Evolutionary conservation across 2,113 vertebrate genomes (phyloP).

Genomic region (Cinclus cinclus): DNA sequence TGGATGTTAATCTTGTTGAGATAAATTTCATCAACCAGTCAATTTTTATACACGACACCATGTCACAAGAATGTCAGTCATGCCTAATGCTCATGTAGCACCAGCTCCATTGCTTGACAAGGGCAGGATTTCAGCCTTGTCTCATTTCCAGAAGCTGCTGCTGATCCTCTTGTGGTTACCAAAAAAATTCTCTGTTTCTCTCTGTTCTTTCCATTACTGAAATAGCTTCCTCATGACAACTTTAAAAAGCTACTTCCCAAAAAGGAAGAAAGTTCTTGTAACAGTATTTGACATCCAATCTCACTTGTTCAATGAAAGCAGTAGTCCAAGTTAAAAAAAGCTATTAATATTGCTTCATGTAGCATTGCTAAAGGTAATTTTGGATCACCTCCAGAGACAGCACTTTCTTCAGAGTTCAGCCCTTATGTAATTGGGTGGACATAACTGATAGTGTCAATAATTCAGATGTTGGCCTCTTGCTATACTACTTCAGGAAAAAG

Average conservation of each 20-base stretch:
- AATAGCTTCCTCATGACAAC: constrained; percentile 4
- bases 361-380: not conserved
- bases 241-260: not conserved
- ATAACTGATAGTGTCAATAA: not conserved
- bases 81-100: not conserved
- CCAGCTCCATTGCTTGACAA: not conserved
- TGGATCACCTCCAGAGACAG: not conserved
- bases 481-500: not conserved
- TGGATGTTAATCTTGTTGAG: not conserved
- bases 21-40: not conserved
- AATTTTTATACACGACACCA: not conserved
- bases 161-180: not conserved
- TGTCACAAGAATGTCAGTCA: not conserved
- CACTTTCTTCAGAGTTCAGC: not conserved
- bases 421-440: not conserved
- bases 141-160: not conserved
- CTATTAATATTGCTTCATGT: not conserved
- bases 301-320: not conserved
- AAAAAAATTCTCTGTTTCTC: not conserved
- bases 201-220: constrained; percentile 44
- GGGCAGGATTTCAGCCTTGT: not conserved
- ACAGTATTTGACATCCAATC: not conserved
- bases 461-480: not conserved
- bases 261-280: not conserved
- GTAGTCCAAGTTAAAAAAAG: not conserved